Conservation (phyloP, 2,888 invertebrate genomes). For the Priocnemis perturbator region DNA sequence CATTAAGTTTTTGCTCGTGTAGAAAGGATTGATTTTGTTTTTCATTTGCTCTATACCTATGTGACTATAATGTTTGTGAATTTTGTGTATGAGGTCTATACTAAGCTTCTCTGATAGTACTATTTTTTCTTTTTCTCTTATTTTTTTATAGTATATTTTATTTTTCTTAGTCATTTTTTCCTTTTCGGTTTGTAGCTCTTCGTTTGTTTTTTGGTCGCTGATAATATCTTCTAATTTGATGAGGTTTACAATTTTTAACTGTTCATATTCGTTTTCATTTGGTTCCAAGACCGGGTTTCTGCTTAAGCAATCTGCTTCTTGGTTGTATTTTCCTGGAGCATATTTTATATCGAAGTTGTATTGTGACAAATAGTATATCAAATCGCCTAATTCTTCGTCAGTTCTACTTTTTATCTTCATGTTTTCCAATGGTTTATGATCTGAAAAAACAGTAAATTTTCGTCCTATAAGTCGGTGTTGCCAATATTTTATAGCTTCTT, state of each 20-base stretch:
- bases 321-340: conserved; percentile 38
- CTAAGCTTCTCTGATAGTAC: conserved; percentile 26
- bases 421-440: conserved; percentile 48
- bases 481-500: conserved; percentile 48
- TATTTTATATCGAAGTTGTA: no score
- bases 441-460: no score
- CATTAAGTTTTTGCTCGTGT: no score
- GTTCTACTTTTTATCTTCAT: conserved; percentile 52
- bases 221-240: conserved; percentile 18
- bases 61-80: conserved; percentile 16
- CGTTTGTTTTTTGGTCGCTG: conserved; percentile 15
- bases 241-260: conserved; percentile 21
- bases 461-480: conserved; percentile 45
- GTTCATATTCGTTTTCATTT: background rate
- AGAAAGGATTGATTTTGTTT: background rate
- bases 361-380: conserved; percentile 50
- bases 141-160: conserved; percentile 23
- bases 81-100: background rate
- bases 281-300: conserved; percentile 19
- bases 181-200: no score
- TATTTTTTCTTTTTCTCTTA: conserved; percentile 24
- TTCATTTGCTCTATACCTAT: conserved; percentile 20
- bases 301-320: conserved; percentile 48
- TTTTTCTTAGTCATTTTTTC: conserved; percentile 9
- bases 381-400: no score